Evolutionary conservation across 2,797 vertebrate genomes (phyloP).

Genomic region (Liparis tanakae): DNA sequence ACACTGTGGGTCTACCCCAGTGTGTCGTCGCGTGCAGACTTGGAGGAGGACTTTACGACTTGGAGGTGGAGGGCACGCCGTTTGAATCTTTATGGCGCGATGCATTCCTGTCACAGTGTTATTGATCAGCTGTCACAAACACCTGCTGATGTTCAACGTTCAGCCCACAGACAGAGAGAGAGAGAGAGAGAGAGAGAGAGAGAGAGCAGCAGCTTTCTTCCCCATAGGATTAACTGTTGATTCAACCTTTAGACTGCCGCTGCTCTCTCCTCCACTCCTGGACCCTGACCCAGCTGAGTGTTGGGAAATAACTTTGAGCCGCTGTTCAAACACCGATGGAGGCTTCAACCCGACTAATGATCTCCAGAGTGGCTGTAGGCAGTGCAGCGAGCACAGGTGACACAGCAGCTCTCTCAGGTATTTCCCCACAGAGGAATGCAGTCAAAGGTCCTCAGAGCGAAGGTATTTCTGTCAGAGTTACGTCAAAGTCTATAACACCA

Average conservation of each 20-base stretch:
- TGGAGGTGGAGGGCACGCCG: background rate
- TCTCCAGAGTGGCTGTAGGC: conserved; percentile 49
- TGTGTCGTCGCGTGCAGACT: background rate
- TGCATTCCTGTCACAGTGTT: background rate
- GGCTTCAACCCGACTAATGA: conserved; percentile 44
- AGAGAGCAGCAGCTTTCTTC: conserved; percentile 17
- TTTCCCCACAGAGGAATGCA: conserved; percentile 46
- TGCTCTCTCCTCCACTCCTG: conserved; percentile 34
- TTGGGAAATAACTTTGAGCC: conserved; percentile 49
- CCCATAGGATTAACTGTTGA: conserved; percentile 34
- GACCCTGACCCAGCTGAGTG: conserved; percentile 64
- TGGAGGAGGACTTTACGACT: background rate
- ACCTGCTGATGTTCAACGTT: conserved; percentile 23
- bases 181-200: background rate
- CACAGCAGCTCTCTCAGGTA: conserved; percentile 38
- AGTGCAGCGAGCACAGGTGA: conserved; percentile 44
- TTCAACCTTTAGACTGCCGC: conserved; percentile 33
- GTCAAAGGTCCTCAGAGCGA: conserved; percentile 9
- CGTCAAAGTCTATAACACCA: background rate
- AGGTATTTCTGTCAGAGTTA: conserved; percentile 9
- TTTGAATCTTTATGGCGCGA: background rate
- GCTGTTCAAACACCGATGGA: conserved; percentile 55
- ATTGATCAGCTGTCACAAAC: conserved; percentile 37
- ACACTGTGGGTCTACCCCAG: background rate
- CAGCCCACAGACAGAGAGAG: background rate